Conservation (phyloP, 2,888 invertebrate genomes). For the Rhimphoctona megacephalus region DNA sequence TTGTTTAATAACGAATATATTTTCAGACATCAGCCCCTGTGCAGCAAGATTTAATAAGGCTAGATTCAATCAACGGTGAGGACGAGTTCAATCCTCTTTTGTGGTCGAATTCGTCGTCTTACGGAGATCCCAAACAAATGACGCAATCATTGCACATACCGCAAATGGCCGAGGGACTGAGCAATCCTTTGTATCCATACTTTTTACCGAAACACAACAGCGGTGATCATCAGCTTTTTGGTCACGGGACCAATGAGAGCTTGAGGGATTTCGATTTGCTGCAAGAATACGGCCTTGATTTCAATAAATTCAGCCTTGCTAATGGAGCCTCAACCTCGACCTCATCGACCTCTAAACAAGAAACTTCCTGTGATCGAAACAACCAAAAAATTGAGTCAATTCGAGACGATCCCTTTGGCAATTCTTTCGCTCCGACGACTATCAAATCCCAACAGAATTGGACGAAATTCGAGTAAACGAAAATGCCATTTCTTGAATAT, state of each 20-base stretch:
- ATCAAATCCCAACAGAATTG: constrained; percentile 86
- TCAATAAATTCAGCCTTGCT: constrained; percentile 86
- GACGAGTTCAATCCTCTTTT: constrained; percentile 90
- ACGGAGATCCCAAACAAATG: constrained; percentile 83
- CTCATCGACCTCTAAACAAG: constrained; percentile 73
- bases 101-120: constrained; percentile 83
- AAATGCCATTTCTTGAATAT: background rate
- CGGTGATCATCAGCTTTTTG: constrained; percentile 68
- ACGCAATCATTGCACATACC: constrained; percentile 81
- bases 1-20: background rate
- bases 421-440: constrained; percentile 81
- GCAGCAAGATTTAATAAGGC: constrained; percentile 88
- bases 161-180: constrained; percentile 82
- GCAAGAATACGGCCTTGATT: constrained; percentile 91
- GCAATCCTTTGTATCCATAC: constrained; percentile 86
- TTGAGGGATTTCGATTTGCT: constrained; percentile 89
- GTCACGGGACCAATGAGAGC: constrained; percentile 74
- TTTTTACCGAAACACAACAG: constrained; percentile 83
- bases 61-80: constrained; percentile 89
- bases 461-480: constrained; percentile 87
- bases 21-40: constrained; percentile 77
- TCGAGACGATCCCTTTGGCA: constrained; percentile 82
- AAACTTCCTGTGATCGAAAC: constrained; percentile 71
- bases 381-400: constrained; percentile 76
- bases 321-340: constrained; percentile 77